Conservation (phyloP, 2,113 vertebrate genomes). For the Petroica traversi region DNA sequence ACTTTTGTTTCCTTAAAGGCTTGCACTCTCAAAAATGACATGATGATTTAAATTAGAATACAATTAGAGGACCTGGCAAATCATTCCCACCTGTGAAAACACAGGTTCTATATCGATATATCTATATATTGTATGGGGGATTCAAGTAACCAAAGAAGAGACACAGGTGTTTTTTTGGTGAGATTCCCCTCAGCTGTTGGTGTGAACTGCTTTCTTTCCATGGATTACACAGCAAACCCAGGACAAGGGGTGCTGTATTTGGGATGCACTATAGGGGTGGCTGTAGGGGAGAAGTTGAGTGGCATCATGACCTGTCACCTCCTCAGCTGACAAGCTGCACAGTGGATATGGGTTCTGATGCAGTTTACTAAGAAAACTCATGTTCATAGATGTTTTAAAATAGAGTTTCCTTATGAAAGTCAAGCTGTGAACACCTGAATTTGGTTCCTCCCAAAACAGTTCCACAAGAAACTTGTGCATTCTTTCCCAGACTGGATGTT, state of each 20-base stretch:
- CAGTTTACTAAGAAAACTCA: neutral
- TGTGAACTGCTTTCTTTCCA: neutral
- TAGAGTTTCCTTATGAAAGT: neutral
- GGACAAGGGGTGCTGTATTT: neutral
- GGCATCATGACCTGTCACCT: neutral
- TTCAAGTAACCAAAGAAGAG: neutral
- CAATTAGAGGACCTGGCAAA: neutral
- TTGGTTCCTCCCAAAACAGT: neutral
- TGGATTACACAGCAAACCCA: fast-evolving
- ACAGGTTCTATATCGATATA: neutral
- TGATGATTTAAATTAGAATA: neutral
- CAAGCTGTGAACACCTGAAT: neutral
- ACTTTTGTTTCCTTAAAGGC: neutral
- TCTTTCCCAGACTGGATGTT: neutral
- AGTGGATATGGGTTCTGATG: fast-evolving
- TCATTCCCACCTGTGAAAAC: neutral
- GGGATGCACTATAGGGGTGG: fast-evolving
- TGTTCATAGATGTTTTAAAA: neutral
- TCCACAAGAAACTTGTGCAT: neutral
- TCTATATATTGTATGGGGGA: neutral
- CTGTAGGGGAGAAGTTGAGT: neutral
- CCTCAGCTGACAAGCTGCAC: neutral
- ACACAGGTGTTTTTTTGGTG: neutral
- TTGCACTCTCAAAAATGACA: neutral
- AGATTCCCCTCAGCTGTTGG: neutral